These are phyloP conservation scores for Tachycineta bicolor DNA, from an alignment of 2,113 vertebrate genomes.

Conservation along the genomic window DNA sequence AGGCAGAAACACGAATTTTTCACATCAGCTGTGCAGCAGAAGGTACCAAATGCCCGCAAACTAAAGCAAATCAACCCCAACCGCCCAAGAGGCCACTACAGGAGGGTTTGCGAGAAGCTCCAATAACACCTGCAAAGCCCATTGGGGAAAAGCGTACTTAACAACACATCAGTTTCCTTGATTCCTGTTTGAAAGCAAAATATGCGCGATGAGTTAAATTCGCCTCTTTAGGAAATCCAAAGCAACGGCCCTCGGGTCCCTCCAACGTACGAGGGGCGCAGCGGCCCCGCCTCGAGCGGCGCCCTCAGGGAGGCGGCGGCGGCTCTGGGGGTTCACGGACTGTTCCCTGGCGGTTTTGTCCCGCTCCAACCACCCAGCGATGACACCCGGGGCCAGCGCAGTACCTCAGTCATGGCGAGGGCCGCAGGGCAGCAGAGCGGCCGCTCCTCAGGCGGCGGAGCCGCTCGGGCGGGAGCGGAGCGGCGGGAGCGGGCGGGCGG, in stretches of 20 bases:
- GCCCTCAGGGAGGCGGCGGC: neutral
- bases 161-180: neutral
- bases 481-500: neutral
- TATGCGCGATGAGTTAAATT: fast-evolving
- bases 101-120: neutral
- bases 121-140: neutral
- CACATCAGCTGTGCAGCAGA: neutral
- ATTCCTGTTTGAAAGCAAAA: neutral
- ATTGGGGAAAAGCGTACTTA: fast-evolving
- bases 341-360: fast-evolving
- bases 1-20: neutral
- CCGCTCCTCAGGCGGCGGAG: too few relatives aligned
- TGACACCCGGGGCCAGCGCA: neutral
- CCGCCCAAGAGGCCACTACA: neutral
- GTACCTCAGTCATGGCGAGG: slow-evolving; percentile 32
- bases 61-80: neutral
- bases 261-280: neutral
- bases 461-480: neutral
- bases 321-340: fast-evolving
- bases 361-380: neutral
- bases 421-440: too few relatives aligned
- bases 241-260: neutral
- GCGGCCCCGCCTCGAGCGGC: neutral
- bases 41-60: neutral
- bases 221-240: neutral